These are phyloP conservation scores for Luehdorfia chinensis DNA, from an alignment of 1,140 invertebrate species.

Conservation along the genomic window DNA sequence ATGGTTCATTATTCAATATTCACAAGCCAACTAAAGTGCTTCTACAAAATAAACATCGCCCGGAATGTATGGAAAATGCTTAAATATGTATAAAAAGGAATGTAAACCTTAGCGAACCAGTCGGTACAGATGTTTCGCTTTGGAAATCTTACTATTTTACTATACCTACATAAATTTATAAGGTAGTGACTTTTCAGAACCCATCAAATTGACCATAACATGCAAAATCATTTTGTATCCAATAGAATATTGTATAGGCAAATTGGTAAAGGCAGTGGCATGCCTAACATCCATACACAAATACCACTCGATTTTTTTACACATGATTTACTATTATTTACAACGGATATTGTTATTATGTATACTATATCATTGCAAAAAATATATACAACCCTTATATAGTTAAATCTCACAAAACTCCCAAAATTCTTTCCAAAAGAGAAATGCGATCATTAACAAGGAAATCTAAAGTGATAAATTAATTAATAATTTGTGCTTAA, in stretches of 20 bases:
- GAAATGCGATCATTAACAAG: conserved; percentile 20
- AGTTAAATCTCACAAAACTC: conserved; percentile 47
- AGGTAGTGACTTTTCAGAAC: conserved; percentile 26
- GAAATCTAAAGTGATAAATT: conserved; percentile 19
- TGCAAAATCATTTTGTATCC: conserved; percentile 29
- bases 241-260: conserved; percentile 39
- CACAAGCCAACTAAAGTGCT: conserved; percentile 34
- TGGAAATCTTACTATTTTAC: conserved; percentile 31
- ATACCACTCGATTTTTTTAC: conserved; percentile 64
- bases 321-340: conserved; percentile 59
- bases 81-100: conserved; percentile 29
- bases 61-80: conserved; percentile 28
- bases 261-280: conserved; percentile 63
- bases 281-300: conserved; percentile 65
- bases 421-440: conserved; percentile 35
- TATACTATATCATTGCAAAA: conserved; percentile 65
- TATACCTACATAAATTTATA: conserved; percentile 24
- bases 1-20: conserved; percentile 33
- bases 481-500: conserved; percentile 28
- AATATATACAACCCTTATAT: conserved; percentile 68
- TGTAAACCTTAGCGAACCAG: conserved; percentile 39
- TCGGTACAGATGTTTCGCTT: conserved; percentile 31
- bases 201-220: conserved; percentile 31
- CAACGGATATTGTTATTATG: conserved; percentile 57
- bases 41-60: conserved; percentile 28